Conservation (phyloP, 2,888 invertebrate species). For the Ypsolopha sequella region DNA sequence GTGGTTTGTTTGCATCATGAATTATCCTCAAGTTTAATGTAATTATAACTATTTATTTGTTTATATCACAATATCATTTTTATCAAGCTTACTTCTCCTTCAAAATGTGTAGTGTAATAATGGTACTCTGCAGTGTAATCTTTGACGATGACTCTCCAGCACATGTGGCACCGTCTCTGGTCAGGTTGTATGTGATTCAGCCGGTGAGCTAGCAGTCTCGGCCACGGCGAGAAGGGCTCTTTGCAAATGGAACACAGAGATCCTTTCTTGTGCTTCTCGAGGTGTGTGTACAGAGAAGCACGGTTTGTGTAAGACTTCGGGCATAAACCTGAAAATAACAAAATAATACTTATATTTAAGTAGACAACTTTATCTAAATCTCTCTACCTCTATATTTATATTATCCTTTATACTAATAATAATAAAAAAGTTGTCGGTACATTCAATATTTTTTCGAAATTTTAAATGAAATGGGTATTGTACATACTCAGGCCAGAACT, state of each 20-base stretch:
- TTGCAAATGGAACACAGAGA: conserved; percentile 26
- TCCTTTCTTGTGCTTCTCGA: conserved; percentile 27
- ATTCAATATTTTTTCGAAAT: no score
- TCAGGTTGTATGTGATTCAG: conserved; percentile 24
- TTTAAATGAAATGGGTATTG: no score
- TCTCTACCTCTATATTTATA: no score
- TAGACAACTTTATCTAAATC: no score
- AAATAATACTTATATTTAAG: no score
- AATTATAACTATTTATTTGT: not conserved
- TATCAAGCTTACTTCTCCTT: conserved; percentile 22
- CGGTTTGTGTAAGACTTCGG: conserved; percentile 14
- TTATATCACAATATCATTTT: not conserved
- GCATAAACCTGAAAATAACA: conserved; percentile 14
- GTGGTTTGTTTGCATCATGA: no score
- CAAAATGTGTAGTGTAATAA: conserved; percentile 28
- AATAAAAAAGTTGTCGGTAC: no score
- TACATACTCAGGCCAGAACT: no score
- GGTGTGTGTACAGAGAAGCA: conserved; percentile 20
- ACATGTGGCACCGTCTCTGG: conserved; percentile 31
- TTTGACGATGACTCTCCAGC: conserved; percentile 18
- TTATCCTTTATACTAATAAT: no score
- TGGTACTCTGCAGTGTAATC: conserved; percentile 29
- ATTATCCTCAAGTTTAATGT: no score
- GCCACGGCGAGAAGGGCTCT: conserved; percentile 20
- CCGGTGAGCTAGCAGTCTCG: conserved; percentile 29